Evolutionary conservation across 2,113 vertebrate genomes (phyloP), one percentile per base, ranked within the genome.

Genomic region (Paradoxurus hermaphroditus): DNA sequence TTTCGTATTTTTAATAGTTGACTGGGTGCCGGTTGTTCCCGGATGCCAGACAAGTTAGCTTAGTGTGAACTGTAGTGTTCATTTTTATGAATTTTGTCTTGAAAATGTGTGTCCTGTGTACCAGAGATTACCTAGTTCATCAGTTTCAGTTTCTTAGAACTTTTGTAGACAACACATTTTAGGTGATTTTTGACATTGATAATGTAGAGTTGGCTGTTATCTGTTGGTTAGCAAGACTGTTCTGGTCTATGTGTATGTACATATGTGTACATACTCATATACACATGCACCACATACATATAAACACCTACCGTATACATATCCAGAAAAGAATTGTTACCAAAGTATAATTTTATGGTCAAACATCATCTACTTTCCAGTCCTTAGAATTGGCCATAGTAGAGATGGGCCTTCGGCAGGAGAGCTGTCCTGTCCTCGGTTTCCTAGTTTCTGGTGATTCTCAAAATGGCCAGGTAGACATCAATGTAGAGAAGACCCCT

Each of bases 1-100:
- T 97, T 96, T 39, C 84, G 5, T 16, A 18, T 88, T 97, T 97
- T 73, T 18, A 21, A 70, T 86, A 77, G 59, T 53, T 7, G 93
- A 72, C 70, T 89, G 82, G 62, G 18, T 70, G 59, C 79, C 90
- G 53, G 18, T 65, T 70, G 13, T 94, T 98, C 90, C 36, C 81
- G 63, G 70, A 21, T 56, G 31, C 72, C 49, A 96, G 51, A 79
- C 18, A 91, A 81, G 18, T 92, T 39, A 68, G 46, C 29, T 19
- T 0, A 0, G 36, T 96, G 70, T 72, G 86, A 67, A 79, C 65
- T 84, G 63, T 67, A 83, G 12, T 39, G 25, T 90, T 81, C 2
- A 7, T n/a, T 27, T 95, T 51, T 75, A 0, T 81, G 56, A 81
- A 51, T 51, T 90, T 97, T 67, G 41, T 79, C 41, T 95, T 86